Conservation (phyloP, 2,797 vertebrate genomes). For the Picus viridis region DNA sequence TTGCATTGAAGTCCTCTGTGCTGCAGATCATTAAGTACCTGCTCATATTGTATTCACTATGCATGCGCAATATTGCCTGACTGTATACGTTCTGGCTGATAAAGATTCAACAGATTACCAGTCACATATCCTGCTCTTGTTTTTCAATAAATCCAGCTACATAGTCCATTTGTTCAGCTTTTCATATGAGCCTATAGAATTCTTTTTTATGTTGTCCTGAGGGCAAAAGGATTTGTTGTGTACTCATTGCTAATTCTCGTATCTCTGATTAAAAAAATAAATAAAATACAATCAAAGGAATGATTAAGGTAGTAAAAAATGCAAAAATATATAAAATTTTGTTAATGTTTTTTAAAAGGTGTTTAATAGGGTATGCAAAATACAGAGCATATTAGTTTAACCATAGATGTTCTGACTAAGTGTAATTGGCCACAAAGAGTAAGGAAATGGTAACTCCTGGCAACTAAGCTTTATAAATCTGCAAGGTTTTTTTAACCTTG, state of each 20-base stretch:
- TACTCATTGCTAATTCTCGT: accelerated
- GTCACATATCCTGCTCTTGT: background rate
- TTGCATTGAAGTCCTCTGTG: background rate
- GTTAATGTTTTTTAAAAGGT: background rate
- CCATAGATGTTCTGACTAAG: background rate
- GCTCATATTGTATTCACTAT: background rate
- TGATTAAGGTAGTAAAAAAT: background rate
- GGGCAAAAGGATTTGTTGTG: background rate
- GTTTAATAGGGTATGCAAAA: background rate
- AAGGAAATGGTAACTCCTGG: background rate
- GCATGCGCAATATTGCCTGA: background rate
- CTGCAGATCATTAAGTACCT: background rate
- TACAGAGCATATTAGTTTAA: background rate
- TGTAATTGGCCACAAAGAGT: background rate
- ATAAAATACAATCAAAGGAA: background rate
- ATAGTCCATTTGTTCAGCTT: background rate
- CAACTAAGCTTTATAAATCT: background rate
- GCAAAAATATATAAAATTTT: too few relatives aligned
- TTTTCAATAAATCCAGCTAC: background rate
- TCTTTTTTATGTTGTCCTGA: background rate
- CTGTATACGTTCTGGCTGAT: background rate
- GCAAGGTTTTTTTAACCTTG: background rate
- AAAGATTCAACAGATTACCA: background rate
- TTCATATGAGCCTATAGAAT: background rate
- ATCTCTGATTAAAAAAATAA: background rate